Conservation (phyloP, 2,888 invertebrate genomes). For the Apamea epomidion region DNA sequence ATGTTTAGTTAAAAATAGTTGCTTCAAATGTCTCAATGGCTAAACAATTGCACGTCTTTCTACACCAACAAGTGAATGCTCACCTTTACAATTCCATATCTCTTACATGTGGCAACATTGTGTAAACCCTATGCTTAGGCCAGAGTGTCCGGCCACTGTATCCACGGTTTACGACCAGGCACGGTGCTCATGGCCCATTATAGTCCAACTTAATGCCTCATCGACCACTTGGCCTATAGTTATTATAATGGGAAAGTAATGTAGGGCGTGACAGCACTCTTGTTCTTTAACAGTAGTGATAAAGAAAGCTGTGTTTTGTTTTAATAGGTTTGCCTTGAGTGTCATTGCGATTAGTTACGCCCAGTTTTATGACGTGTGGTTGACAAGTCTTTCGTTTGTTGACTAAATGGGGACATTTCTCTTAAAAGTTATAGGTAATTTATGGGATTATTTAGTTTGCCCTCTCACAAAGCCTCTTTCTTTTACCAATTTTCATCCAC, state of each 20-base stretch:
- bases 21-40: neutral
- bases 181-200: conserved; percentile 47
- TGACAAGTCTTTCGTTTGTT: conserved; percentile 32
- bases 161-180: conserved; percentile 41
- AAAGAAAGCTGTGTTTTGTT: conserved; percentile 56
- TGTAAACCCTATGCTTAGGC: conserved; percentile 42
- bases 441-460: neutral
- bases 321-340: conserved; percentile 45
- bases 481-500: neutral
- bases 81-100: conserved; percentile 18
- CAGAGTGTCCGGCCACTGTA: conserved; percentile 34
- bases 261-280: conserved; percentile 52
- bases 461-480: neutral
- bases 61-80: conserved; percentile 4
- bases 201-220: conserved; percentile 53
- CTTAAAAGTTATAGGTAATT: neutral
- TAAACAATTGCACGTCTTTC: neutral
- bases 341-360: conserved; percentile 36
- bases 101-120: conserved; percentile 34
- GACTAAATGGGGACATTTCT: conserved; percentile 16
- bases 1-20: neutral
- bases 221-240: conserved; percentile 53
- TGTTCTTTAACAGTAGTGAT: conserved; percentile 46
- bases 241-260: conserved; percentile 59
- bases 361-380: conserved; percentile 21